Evolutionary conservation across 2,888 invertebrate species (phyloP).

Genomic region (Ormyrus labotus): DNA sequence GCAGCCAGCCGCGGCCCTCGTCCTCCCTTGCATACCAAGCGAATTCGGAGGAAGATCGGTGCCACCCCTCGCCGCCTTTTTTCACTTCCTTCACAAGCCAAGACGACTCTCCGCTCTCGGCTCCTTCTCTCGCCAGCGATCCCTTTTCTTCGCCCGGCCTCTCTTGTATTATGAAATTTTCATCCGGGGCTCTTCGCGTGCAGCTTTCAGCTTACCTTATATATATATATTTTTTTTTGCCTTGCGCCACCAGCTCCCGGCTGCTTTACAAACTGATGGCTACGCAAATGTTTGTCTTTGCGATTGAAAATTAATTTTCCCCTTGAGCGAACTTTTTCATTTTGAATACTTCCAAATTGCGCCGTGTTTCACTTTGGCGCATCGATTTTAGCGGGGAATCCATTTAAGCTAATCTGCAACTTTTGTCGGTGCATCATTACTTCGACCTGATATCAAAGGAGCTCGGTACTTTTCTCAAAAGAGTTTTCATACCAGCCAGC

Average conservation of each 20-base stretch:
- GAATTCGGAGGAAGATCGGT: background rate
- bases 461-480: background rate
- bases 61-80: too few species aligned
- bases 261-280: background rate
- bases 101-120: too few species aligned
- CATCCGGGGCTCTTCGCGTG: conserved; percentile 27
- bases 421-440: background rate
- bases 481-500: background rate
- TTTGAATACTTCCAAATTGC: too few species aligned
- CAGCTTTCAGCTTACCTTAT: conserved; percentile 20
- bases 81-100: too few species aligned
- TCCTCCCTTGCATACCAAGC: conserved; percentile 18
- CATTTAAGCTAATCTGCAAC: background rate
- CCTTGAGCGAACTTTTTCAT: too few species aligned
- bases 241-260: background rate
- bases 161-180: conserved; percentile 35
- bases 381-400: background rate
- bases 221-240: background rate
- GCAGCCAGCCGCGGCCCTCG: background rate
- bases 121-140: too few species aligned
- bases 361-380: too few species aligned
- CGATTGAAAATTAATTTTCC: conserved; percentile 15
- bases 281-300: conserved; percentile 31
- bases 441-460: background rate
- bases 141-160: too few species aligned